phyloP scores from a whole-genome alignment of 2,888 invertebrate species.

The Morpho deidamia region DNA sequence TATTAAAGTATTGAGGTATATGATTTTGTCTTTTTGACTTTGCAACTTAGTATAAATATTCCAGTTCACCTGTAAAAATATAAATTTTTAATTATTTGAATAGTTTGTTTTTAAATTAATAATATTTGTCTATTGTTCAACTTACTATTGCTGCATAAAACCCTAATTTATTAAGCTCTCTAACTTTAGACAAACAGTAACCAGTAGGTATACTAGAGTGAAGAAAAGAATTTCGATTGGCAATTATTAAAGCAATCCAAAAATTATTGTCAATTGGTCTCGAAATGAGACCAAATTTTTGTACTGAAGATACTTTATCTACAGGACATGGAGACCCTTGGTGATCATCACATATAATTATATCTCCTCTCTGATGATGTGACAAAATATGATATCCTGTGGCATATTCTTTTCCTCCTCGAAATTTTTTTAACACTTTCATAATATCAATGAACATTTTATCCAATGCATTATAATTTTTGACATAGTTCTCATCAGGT shows the following conservation, averaged over 20 bases:
- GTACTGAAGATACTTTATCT: slow-evolving; percentile 58
- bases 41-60: slow-evolving; percentile 55
- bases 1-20: slow-evolving; percentile 49
- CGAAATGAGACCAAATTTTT: slow-evolving; percentile 64
- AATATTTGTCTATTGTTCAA: neutral
- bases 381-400: slow-evolving; percentile 81
- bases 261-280: slow-evolving; percentile 49
- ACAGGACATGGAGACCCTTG: slow-evolving; percentile 68
- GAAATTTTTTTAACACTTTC: slow-evolving; percentile 59
- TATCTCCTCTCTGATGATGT: slow-evolving; percentile 81
- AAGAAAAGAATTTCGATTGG: slow-evolving; percentile 80
- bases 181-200: slow-evolving; percentile 77
- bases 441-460: slow-evolving; percentile 77
- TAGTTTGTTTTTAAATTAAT: neutral
- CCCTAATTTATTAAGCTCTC: slow-evolving; percentile 80
- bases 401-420: slow-evolving; percentile 69
- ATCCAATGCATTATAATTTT: slow-evolving; percentile 76
- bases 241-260: slow-evolving; percentile 79
- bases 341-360: slow-evolving; percentile 79
- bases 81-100: neutral
- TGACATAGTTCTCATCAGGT: slow-evolving; percentile 68
- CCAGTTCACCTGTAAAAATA: slow-evolving; percentile 70
- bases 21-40: slow-evolving; percentile 42
- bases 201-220: slow-evolving; percentile 75
- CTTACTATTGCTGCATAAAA: slow-evolving; percentile 78